Evolutionary conservation across 2,888 invertebrate species (phyloP), one percentile per base, ranked within the genome.

Genomic region (Sericinus montela): DNA sequence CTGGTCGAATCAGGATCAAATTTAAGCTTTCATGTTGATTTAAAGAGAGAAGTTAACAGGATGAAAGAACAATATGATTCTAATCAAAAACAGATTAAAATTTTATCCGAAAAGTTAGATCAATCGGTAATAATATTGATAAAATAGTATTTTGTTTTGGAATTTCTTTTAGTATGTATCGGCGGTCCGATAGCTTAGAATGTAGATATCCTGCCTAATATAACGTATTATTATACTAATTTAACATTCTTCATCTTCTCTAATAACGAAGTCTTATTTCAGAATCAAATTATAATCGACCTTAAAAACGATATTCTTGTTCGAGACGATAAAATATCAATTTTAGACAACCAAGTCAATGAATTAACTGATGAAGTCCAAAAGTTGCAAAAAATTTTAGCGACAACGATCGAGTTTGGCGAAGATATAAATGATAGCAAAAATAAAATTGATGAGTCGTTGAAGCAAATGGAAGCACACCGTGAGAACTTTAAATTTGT

Each of bases 261-360:
- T n/a, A n/a, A n/a, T n/a, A n/a, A n/a, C n/a, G n/a, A 39, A 28
- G 32, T 11, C 42, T 23, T 43, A 55, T 71, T 72, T 42, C 42
- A 87, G 87, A 84, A 85, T 52, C 67, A 64, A 54, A 50, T 65
- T 5, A 77, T 83, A 52, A 58, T 58, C 23, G 63, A 66, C 39
- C 67, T 80, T 1, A 67, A 53, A 52, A 78, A 86, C 64, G 72
- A 74, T 40, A 47, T 87, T 46, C 25, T 61, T 15, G 69, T 68
- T 19, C 70, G 82, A 14, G 72, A 87, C 58, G 68, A 72, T 46
- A 81, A 64, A 64, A 83, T 87, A 57, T 63, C 73, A 6, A 70
- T 72, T 45, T 70, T 86, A 59, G 73, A 88, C 65, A 87, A 85
- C 59, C 72, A 87, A 43, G 80, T 85, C 1, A 88, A 86, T 62